Evolutionary conservation across 2,113 vertebrate genomes (phyloP).

Genomic region (Marmota flaviventris): DNA sequence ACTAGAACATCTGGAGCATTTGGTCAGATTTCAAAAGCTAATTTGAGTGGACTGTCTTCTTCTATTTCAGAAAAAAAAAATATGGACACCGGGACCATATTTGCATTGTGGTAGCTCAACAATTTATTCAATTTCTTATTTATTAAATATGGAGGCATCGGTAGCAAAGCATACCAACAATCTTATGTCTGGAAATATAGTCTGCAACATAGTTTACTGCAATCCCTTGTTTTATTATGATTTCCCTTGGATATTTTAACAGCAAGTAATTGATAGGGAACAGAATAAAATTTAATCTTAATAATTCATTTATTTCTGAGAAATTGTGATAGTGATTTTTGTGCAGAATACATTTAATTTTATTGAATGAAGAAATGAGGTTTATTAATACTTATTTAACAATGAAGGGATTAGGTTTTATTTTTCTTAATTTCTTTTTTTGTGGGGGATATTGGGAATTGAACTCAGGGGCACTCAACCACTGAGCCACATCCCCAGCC

Average conservation of each 20-base stretch:
- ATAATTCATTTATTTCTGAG: not conserved
- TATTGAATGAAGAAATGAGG: not conserved
- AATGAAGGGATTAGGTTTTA: too few species aligned
- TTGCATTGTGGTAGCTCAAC: not conserved
- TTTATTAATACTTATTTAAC: too few species aligned
- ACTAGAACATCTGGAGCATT: constrained; percentile 87
- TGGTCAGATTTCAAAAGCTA: constrained; percentile 86
- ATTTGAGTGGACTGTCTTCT: constrained; percentile 69
- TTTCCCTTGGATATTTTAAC: constrained; percentile 7
- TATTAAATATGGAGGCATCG: not conserved
- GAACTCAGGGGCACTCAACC: too few species aligned
- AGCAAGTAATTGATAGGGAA: not conserved
- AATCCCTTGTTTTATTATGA: not conserved
- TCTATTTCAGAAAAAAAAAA: constrained; percentile 70
- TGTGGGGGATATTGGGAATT: too few species aligned
- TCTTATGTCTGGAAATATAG: not conserved
- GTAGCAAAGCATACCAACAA: not conserved
- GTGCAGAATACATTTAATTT: not conserved
- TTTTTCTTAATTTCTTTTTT: not conserved
- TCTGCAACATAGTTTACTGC: not conserved
- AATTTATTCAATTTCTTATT: constrained; percentile 18
- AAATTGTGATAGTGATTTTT: not conserved
- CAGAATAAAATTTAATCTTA: constrained; percentile 10
- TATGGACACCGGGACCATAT: not conserved
- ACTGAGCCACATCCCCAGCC: too few species aligned